Evolutionary conservation across 2,113 vertebrate genomes (phyloP).

Genomic region (Tragelaphus imberbis): DNA sequence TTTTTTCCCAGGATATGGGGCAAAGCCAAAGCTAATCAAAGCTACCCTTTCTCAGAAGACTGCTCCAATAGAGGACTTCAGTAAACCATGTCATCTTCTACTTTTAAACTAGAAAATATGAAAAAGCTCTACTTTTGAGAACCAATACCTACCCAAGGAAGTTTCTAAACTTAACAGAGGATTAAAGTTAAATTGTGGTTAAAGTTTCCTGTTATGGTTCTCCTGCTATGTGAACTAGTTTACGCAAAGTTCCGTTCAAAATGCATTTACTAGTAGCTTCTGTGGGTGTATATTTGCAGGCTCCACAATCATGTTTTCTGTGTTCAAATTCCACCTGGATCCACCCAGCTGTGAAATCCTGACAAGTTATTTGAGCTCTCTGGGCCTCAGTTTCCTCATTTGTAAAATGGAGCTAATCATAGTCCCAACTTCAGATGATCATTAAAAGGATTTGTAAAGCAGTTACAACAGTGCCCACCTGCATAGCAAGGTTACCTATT

Average conservation of each 20-base stretch:
- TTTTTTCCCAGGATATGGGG: not conserved
- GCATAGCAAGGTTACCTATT: not conserved
- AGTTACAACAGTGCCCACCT: not conserved
- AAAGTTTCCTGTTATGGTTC: not conserved
- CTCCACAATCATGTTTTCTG: not conserved
- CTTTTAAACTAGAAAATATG: constrained; percentile 16
- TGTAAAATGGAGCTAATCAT: not conserved
- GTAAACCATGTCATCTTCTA: not conserved
- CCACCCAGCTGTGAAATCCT: not conserved
- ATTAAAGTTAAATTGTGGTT: constrained; percentile 9
- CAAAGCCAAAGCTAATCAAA: not conserved
- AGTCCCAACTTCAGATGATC: not conserved
- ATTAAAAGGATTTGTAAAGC: not conserved
- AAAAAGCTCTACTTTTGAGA: constrained; percentile 10
- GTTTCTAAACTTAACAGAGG: constrained; percentile 44
- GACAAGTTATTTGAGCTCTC: not conserved
- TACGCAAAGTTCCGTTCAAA: not conserved
- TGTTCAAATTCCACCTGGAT: not conserved
- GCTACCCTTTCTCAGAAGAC: not conserved
- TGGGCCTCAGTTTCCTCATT: not conserved
- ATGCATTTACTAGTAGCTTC: not conserved
- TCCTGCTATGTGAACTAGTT: not conserved
- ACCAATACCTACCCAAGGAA: not conserved
- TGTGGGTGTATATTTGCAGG: not conserved
- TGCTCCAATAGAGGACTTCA: not conserved